Evolutionary conservation across 2,797 vertebrate genomes (phyloP).

Genomic region (Rhinogobio ventralis): DNA sequence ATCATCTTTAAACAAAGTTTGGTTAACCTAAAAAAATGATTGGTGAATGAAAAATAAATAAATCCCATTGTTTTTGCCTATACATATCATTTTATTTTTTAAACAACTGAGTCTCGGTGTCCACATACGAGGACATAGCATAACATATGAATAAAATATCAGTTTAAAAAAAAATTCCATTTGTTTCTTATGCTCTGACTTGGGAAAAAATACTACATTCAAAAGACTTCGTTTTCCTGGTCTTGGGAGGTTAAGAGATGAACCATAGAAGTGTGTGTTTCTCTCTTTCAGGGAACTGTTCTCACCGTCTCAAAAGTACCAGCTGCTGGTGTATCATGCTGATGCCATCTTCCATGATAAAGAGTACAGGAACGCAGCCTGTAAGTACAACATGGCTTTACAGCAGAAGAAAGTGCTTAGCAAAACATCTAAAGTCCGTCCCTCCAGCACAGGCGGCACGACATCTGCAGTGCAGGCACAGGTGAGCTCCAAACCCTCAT

Average conservation of each 20-base stretch:
- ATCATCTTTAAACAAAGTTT: too few species aligned
- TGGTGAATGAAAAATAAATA: too few species aligned
- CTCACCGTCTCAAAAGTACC: constrained; percentile 97
- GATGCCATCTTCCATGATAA: constrained; percentile 98
- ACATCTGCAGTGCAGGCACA: constrained; percentile 89
- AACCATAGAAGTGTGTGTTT: constrained; percentile 17
- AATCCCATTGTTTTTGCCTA: too few species aligned
- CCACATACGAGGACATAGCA: too few species aligned
- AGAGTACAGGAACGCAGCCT: constrained; percentile 96
- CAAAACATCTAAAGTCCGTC: constrained; percentile 97
- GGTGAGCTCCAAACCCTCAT: constrained; percentile 70
- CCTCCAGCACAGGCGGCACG: constrained; percentile 87
- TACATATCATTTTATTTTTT: too few species aligned
- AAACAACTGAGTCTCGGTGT: too few species aligned
- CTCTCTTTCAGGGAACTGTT: constrained; percentile 87
- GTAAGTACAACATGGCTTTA: constrained; percentile 96
- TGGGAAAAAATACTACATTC: too few species aligned
- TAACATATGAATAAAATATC: too few species aligned
- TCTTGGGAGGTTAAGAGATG: background rate
- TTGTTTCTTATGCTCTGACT: too few species aligned
- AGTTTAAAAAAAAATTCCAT: too few species aligned
- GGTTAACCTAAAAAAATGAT: too few species aligned
- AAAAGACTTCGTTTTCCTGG: too few species aligned
- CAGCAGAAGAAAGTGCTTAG: constrained; percentile 98
- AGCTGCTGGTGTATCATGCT: constrained; percentile 94